Conservation (phyloP, 2,888 invertebrate genomes). For the Steinernema hermaphroditum region DNA sequence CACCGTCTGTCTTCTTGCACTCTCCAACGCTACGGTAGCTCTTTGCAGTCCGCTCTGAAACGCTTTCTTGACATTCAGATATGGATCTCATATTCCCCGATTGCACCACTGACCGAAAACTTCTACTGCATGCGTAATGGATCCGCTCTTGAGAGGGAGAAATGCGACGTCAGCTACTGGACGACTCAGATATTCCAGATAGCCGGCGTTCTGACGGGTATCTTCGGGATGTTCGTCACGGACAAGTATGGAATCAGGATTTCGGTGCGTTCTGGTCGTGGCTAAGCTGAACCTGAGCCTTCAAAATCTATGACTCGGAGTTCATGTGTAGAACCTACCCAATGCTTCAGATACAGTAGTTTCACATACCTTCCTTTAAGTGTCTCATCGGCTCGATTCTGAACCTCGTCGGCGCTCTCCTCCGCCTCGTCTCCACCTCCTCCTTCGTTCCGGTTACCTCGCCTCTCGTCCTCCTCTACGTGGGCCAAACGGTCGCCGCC, state of each 20-base stretch:
- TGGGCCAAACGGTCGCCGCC: conserved; percentile 60
- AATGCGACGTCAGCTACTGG: conserved; percentile 49
- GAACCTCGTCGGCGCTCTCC: conserved; percentile 41
- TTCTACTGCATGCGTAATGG: conserved; percentile 49
- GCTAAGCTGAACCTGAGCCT: too few relatives aligned
- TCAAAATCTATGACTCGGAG: too few relatives aligned
- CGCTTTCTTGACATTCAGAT: conserved; percentile 42
- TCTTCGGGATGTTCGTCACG: conserved; percentile 63
- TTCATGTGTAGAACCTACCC: too few relatives aligned
- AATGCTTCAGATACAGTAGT: background rate
- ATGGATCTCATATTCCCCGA: conserved; percentile 58
- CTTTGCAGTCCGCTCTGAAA: background rate
- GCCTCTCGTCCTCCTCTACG: background rate
- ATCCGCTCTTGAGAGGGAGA: background rate
- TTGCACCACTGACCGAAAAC: conserved; percentile 46
- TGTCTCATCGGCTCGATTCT: conserved; percentile 41
- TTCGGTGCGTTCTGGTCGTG: conserved; percentile 54
- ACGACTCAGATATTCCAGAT: conserved; percentile 61
- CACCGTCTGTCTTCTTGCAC: conserved; percentile 56
- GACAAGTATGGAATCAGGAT: conserved; percentile 63
- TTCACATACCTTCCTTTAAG: conserved; percentile 32
- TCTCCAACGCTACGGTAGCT: conserved; percentile 62
- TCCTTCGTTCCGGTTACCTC: background rate
- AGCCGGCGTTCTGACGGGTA: conserved; percentile 58
- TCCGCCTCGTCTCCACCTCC: background rate